phyloP scores from a whole-genome alignment of 2,888 invertebrate genomes.

The Pammene aurita region DNA sequence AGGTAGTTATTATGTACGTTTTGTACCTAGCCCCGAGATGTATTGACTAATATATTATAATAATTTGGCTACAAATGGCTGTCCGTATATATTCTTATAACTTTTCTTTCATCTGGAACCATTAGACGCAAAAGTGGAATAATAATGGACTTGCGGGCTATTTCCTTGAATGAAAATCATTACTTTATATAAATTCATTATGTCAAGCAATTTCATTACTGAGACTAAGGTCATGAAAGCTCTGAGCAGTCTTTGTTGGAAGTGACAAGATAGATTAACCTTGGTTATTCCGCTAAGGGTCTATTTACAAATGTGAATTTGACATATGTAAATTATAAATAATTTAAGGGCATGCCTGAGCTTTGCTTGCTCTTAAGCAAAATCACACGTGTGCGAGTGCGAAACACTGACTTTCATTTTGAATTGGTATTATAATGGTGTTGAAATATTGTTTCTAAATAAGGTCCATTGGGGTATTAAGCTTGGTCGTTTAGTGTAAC shows the following conservation, averaged over 20 bases:
- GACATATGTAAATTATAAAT: not conserved
- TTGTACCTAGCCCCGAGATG: too few species aligned
- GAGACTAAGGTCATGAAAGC: constrained; percentile 5
- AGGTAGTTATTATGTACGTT: too few species aligned
- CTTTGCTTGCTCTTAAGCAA: too few species aligned
- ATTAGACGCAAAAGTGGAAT: too few species aligned
- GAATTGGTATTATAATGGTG: not conserved
- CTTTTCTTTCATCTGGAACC: too few species aligned
- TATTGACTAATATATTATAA: too few species aligned
- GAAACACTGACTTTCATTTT: not conserved
- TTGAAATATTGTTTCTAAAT: not conserved
- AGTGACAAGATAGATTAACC: constrained; percentile 31
- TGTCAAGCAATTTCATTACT: not conserved
- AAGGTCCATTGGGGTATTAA: not conserved
- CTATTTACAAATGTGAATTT: not conserved
- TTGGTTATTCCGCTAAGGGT: constrained; percentile 23
- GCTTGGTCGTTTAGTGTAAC: constrained; percentile 18
- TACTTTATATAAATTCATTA: not conserved
- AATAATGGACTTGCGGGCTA: not conserved
- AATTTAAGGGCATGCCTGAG: too few species aligned
- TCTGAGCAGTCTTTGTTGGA: constrained; percentile 9
- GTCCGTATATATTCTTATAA: too few species aligned
- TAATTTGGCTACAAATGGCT: too few species aligned
- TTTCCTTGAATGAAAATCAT: not conserved
- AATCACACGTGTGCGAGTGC: not conserved